Base-by-base conservation (phyloP, 2,888 invertebrate genomes). In the Octodonta nipae region DNA sequence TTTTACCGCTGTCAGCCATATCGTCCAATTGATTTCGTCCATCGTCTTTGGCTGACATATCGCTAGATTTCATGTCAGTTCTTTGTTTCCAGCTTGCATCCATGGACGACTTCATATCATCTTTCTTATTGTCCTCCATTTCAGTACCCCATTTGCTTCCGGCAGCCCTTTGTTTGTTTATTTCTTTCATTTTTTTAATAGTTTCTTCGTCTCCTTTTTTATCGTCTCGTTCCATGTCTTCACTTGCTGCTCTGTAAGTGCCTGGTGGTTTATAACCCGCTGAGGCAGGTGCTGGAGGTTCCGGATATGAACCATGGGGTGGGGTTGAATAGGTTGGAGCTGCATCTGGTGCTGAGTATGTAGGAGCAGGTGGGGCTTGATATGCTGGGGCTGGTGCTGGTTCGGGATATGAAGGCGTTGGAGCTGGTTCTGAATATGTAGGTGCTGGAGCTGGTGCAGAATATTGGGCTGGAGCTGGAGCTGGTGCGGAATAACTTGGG, bases 151-250 rank as follows among this genome's bases (percentile, higher is more conserved):
- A 35, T 20, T 33, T 30, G 13, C 35, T 35, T 13, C 26, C 30
- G 2, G 40, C 30, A 5, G 33, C 28, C 27, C 49, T 40, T 24
- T 47, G 43, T 16, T 51, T 45, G 2, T 44, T 14, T 5, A 53
- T 34, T 29, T 52, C 41, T 10, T 45, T 44, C 50, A 56, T 52
- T 7, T 45, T 47, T 16, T 52, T 41, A 25, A 52, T 20, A 6
- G 54, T 54, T 31, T 54, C 52, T 26, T 46, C 47, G 11, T 39
- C 37, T 2, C 13, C 22, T 20, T 37, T 15, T n/a, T 28, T 28
- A 10, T 33, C 34, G 5, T 32, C 20, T 13, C 12, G 12, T 26
- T 32, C 31, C 15, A 6, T 20, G 8, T 39, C 39, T 17, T 43
- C 41, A 13, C 47, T 49, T 6, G 50, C 43, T 28, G 40, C 32